These are phyloP conservation scores for Phyllotreta cruciferae DNA, from an alignment of 2,888 invertebrate species.

Conservation along the genomic window DNA sequence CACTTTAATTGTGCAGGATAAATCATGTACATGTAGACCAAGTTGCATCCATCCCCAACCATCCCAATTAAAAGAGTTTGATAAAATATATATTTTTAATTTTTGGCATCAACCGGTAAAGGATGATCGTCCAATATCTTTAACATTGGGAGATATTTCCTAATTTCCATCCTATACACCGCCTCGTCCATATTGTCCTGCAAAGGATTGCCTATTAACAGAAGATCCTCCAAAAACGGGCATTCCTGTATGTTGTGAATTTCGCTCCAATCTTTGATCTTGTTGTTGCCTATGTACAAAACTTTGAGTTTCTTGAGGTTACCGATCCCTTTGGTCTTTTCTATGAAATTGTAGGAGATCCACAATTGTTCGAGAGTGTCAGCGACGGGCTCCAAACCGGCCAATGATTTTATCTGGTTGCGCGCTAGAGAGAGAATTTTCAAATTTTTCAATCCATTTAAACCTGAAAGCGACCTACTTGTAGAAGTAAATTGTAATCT, in stretches of 20 bases:
- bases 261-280: conserved; percentile 82
- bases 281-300: conserved; percentile 82
- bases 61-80: neutral
- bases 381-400: conserved; percentile 86
- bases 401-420: conserved; percentile 88
- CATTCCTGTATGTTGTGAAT: conserved; percentile 78
- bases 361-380: conserved; percentile 91
- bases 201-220: conserved; percentile 83
- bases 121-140: conserved; percentile 87
- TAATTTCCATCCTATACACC: conserved; percentile 73
- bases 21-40: too few species aligned
- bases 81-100: conserved; percentile 3
- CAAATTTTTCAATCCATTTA: conserved; percentile 73
- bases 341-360: conserved; percentile 93
- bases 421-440: conserved; percentile 84
- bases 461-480: conserved; percentile 61
- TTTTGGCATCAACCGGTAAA: conserved; percentile 69
- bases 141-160: conserved; percentile 74
- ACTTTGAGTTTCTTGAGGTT: conserved; percentile 82
- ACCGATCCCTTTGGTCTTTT: conserved; percentile 88
- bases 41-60: too few species aligned
- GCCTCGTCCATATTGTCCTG: conserved; percentile 73
- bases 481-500: too few species aligned
- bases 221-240: conserved; percentile 75
- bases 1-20: too few species aligned